Percentiles rank a stretch among this genome's conserved stretches.
phyloP scores from a whole-genome alignment of 2,113 vertebrate species.

The Prinia subflava region DNA sequence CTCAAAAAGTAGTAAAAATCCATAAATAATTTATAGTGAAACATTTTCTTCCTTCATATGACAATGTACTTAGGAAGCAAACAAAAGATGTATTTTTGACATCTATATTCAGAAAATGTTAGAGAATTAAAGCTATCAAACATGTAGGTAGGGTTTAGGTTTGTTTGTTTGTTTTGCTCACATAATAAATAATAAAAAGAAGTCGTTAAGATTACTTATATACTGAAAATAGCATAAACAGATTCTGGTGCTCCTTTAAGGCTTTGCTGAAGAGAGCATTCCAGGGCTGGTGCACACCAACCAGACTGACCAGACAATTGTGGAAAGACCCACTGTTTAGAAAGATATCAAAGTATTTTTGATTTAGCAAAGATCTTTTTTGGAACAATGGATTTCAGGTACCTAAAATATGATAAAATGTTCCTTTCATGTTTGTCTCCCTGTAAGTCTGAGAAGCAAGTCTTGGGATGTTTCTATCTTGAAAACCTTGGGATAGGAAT shows the following conservation, averaged over 20 bases:
- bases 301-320: background rate
- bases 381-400: background rate
- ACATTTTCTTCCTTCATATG: background rate
- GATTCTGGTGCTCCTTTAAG: background rate
- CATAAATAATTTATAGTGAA: background rate
- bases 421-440: background rate
- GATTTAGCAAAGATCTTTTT: background rate
- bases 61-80: background rate
- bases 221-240: background rate
- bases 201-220: background rate
- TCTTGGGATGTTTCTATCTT: background rate
- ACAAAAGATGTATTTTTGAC: background rate
- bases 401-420: background rate
- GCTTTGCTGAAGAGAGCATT: background rate
- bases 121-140: background rate
- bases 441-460: background rate
- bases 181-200: background rate
- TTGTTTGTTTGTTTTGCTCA: background rate
- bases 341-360: background rate
- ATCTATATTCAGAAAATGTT: background rate
- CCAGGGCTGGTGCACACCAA: background rate
- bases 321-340: background rate
- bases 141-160: rapidly evolving
- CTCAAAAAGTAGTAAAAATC: background rate
- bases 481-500: background rate